Percentiles rank a stretch among this genome's conserved stretches.
Evolutionary conservation across 2,888 invertebrate species (phyloP).

Genomic region (Nudaria mundana): DNA sequence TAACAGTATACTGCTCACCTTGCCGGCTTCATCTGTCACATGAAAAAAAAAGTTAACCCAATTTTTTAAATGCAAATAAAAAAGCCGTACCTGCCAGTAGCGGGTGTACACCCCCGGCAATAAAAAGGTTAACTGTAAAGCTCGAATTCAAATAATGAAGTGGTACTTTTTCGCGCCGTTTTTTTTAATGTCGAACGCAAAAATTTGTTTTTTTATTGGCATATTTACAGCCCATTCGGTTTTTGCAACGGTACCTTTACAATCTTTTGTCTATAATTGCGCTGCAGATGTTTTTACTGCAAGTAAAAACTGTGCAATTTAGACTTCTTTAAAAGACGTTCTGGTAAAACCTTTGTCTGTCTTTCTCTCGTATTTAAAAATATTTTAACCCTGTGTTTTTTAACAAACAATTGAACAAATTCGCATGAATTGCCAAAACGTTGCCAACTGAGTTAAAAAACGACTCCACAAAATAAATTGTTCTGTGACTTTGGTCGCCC

Average conservation of each 20-base stretch:
- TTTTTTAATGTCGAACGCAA: constrained; percentile 42
- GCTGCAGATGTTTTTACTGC: constrained; percentile 54
- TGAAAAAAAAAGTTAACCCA: constrained; percentile 71
- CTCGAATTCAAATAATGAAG: constrained; percentile 40
- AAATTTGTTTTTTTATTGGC: constrained; percentile 47
- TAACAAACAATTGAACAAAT: constrained; percentile 38
- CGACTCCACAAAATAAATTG: constrained; percentile 16
- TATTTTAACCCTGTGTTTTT: constrained; percentile 45
- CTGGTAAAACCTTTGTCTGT: constrained; percentile 40
- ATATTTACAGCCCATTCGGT: constrained; percentile 55
- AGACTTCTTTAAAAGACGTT: constrained; percentile 39
- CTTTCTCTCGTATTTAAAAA: constrained; percentile 37
- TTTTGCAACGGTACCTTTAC: constrained; percentile 61
- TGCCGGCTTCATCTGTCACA: constrained; percentile 64
- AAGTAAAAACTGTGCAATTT: constrained; percentile 32
- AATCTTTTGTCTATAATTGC: constrained; percentile 52
- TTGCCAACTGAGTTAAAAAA: constrained; percentile 31
- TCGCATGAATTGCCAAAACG: constrained; percentile 38
- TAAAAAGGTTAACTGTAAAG: constrained; percentile 57
- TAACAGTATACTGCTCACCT: constrained; percentile 76
- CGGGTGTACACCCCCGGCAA: constrained; percentile 54
- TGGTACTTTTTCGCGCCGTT: constrained; percentile 55
- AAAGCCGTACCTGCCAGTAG: constrained; percentile 73
- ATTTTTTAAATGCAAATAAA: constrained; percentile 58
- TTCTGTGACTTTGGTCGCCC: constrained; percentile 24